A percentile compares a stretch with the other conserved stretches of the same genome.
Conservation (phyloP, 2,888 invertebrate genomes). For the Lacanobia wlatinum region DNA sequence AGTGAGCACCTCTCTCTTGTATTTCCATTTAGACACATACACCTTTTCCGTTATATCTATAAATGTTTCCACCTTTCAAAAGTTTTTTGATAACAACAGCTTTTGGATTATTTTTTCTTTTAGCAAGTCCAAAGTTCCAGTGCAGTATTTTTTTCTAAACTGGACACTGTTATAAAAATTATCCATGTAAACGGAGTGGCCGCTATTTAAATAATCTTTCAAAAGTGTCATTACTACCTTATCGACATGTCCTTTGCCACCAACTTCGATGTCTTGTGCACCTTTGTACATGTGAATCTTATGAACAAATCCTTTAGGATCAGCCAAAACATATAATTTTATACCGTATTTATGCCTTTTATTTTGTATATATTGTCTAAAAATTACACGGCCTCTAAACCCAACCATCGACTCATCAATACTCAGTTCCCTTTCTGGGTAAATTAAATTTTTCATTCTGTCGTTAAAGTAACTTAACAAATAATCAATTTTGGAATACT, state of each 20-base stretch:
- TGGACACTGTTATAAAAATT: conserved; percentile 26
- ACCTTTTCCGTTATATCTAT: conserved; percentile 25
- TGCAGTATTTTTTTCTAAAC: background rate
- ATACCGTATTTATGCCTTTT: no score
- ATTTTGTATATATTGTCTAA: no score
- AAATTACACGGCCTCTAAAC: no score
- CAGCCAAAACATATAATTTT: background rate
- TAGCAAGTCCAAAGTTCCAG: no score
- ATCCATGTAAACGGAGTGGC: conserved; percentile 24
- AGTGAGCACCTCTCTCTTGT: conserved; percentile 36
- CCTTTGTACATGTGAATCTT: conserved; percentile 25
- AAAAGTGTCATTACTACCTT: background rate
- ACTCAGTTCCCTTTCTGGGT: no score
- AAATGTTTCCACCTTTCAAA: conserved; percentile 17
- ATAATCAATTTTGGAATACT: no score
- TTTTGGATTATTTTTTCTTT: no score
- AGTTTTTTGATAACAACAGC: no score
- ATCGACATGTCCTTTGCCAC: background rate
- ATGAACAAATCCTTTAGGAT: background rate
- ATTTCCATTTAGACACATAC: conserved; percentile 37
- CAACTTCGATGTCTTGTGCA: conserved; percentile 20
- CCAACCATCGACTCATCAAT: no score
- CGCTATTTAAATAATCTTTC: background rate
- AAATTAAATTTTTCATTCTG: no score
- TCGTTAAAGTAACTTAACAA: no score